Evolutionary conservation across 2,888 invertebrate genomes (phyloP), one percentile per base, ranked within the genome.

Genomic region (Horisme vitalbata): DNA sequence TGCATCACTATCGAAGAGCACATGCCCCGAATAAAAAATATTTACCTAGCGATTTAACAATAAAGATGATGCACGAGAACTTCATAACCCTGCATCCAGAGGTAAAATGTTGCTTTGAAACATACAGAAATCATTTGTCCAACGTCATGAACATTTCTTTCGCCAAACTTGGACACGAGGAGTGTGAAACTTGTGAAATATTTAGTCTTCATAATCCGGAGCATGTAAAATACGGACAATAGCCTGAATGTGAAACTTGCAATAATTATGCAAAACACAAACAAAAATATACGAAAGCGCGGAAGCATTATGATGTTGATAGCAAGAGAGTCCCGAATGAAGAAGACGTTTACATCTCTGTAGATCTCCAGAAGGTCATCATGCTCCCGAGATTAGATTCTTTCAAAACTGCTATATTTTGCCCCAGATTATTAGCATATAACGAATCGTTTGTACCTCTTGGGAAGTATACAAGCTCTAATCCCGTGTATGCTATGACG

Each of bases 381-480:
- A 39, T 39, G 39, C 14, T 31, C 7, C 32, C 31, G 24, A 32
- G 33, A 8, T 2, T 20, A 14, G 11, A 33, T 11, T 4, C 8
- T 2, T 10, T 20, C 11, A 20, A 12, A 11, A 6, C 3, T 2
- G 8, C n/a, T 10, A n/a, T 20, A 9, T 20, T 33, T 20, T 33
- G 21, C 33, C 33, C 18, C 9, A 14, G 36, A 36, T 13, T 55
- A 7, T 44, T 54, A 18, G 46, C 44, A 31, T 50, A 43, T 39
- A 50, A 53, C 12, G 45, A 53, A 41, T 47, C 39, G 37, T 46
- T 54, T 21, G 50, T 45, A 32, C 49, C 50, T 33, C 32, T 35
- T 13, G 24, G 35, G 6, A 18, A 18, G 6, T 18, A 5, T 4
- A 4, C 5, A 32, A 9, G 18, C 8, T n/a, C 32, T 18, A 32